Evolutionary conservation across 2,888 invertebrate genomes (phyloP), one percentile per base, ranked within the genome.

Genomic region (Pyralis farinalis): DNA sequence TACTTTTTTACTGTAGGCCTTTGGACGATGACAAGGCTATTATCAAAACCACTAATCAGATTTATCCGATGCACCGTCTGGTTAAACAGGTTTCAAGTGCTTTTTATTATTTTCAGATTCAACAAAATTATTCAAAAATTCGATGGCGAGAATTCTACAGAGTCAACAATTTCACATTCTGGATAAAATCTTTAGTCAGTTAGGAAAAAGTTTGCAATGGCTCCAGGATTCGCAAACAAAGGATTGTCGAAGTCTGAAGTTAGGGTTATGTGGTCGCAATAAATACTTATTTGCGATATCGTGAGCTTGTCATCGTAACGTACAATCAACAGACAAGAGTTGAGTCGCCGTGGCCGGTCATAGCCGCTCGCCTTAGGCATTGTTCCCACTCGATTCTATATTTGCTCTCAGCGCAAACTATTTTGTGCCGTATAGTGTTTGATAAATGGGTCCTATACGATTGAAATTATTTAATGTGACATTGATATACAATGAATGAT

Each of bases 261-360:
- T 61, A 58, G 58, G 64, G 65, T 64, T 65, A 68, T 74, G 71
- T 71, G 71, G 72, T 63, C 69, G 70, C 76, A 81, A 85, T 86
- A 86, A 86, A 86, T 82, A 83, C 71, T 74, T 84, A 84, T 82
- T 82, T 79, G 79, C 77, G 74, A 77, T 78, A 79, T 72, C 72
- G 60, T 66, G 66, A 65, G 74, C 71, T 78, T 84, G 86, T 86
- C 87, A 73, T 86, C 85, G 72, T 85, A 86, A 85, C 75, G 74
- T 84, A 82, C 86, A 86, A 87, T 86, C 87, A 86, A 72, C 63
- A 75, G 67, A 63, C 69, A 68, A 63, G 71, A 69, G 68, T 63
- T 71, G 63, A 70, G 67, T 52, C 64, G 57, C 63, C 65, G 66
- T 53, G 49, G 50, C 43, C 65, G 64, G 68, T 71, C 66, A 57